phyloP scores from a whole-genome alignment of 2,888 invertebrate genomes.

The Pterostichus madidus region DNA sequence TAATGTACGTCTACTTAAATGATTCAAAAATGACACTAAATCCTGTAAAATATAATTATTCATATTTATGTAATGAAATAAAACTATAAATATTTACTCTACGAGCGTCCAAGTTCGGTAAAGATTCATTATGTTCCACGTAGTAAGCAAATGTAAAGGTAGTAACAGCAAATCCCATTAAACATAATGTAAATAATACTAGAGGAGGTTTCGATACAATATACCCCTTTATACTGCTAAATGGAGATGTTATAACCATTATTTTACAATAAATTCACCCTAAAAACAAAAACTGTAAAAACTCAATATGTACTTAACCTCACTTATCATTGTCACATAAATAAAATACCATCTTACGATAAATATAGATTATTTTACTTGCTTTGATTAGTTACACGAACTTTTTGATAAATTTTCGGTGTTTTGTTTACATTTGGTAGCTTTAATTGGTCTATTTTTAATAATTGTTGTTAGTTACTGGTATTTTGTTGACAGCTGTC shows the following conservation, averaged over 20 bases:
- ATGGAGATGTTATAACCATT: constrained; percentile 64
- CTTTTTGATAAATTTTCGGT: not conserved
- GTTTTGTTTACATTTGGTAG: not conserved
- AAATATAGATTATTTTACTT: constrained; percentile 22
- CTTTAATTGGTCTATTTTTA: not conserved
- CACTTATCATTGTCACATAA: not conserved
- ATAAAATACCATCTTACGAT: constrained; percentile 51
- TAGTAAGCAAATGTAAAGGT: constrained; percentile 69
- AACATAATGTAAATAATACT: constrained; percentile 68
- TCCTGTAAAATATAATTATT: constrained; percentile 41
- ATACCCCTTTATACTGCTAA: constrained; percentile 62
- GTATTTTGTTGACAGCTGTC: constrained; percentile 45
- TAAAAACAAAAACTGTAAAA: constrained; percentile 22
- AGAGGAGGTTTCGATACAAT: constrained; percentile 67
- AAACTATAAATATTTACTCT: constrained; percentile 64
- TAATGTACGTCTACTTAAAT: constrained; percentile 56
- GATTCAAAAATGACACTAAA: constrained; percentile 44
- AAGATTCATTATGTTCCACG: constrained; percentile 67
- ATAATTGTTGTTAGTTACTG: not conserved
- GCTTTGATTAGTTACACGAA: constrained; percentile 6
- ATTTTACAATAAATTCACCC: constrained; percentile 48
- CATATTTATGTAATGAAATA: constrained; percentile 10
- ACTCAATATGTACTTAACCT: constrained; percentile 31
- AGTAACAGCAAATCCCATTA: constrained; percentile 68
- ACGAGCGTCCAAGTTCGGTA: constrained; percentile 67